Conservation (phyloP, 2,888 invertebrate species). For the Mythimna albipuncta region DNA sequence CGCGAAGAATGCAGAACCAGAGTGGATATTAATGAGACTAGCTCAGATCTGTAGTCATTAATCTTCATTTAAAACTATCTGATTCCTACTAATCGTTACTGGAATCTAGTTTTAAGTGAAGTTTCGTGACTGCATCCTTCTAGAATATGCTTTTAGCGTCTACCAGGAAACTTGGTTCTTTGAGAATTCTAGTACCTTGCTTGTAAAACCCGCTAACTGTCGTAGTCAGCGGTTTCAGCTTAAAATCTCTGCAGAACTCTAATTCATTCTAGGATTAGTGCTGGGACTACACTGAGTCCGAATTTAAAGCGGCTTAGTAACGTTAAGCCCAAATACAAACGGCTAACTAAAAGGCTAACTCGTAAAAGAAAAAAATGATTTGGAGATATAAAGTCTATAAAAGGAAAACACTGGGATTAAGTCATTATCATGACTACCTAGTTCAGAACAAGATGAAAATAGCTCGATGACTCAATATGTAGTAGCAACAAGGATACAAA, state of each 20-base stretch:
- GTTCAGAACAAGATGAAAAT: slow-evolving; percentile 20
- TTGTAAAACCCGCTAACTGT: slow-evolving; percentile 10
- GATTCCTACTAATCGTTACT: slow-evolving; percentile 11
- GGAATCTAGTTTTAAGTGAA: slow-evolving; percentile 20
- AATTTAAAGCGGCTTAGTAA: slow-evolving; percentile 17
- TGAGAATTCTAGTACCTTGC: slow-evolving; percentile 5
- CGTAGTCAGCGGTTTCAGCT: slow-evolving; percentile 43
- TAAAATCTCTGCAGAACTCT: slow-evolving; percentile 53
- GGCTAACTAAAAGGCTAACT: neutral
- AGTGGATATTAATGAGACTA: slow-evolving; percentile 16
- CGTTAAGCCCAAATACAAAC: too few relatives aligned
- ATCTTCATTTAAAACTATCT: slow-evolving; percentile 9
- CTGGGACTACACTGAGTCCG: slow-evolving; percentile 39
- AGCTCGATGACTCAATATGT: slow-evolving; percentile 26
- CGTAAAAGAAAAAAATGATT: neutral
- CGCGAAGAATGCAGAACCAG: slow-evolving; percentile 14
- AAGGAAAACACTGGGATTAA: slow-evolving; percentile 12
- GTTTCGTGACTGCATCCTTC: slow-evolving; percentile 5
- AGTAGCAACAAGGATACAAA: slow-evolving; percentile 12
- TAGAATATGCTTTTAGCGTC: neutral
- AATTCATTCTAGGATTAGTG: slow-evolving; percentile 56
- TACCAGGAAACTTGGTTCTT: slow-evolving; percentile 36
- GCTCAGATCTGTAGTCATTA: neutral
- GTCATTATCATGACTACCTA: slow-evolving; percentile 11
- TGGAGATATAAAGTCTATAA: neutral